A percentile compares a stretch with the other conserved stretches of the same genome.
phyloP scores from a whole-genome alignment of 2,888 invertebrate species.

The Anagyrus pseudococci region DNA sequence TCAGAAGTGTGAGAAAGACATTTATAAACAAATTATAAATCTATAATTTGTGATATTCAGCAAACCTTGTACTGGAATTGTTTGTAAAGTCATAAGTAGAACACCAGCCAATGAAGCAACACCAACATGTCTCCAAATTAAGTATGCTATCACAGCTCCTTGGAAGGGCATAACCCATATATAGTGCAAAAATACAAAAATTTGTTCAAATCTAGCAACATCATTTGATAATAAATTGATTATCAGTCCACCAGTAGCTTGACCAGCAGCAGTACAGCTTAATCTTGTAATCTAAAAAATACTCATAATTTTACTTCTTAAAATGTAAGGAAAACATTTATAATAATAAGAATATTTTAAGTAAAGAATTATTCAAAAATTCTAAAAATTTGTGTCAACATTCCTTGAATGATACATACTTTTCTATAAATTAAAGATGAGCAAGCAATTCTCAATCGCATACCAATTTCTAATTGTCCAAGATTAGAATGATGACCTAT shows the following conservation, averaged over 20 bases:
- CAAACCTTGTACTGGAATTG: constrained; percentile 65
- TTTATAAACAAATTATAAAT: constrained; percentile 1
- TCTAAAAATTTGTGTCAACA: background rate
- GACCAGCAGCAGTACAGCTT: constrained; percentile 49
- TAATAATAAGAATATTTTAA: background rate
- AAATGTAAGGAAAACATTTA: background rate
- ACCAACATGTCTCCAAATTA: constrained; percentile 67
- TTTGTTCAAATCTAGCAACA: constrained; percentile 80
- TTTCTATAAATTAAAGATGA: constrained; percentile 86
- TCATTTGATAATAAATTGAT: constrained; percentile 87
- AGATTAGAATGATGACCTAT: constrained; percentile 71
- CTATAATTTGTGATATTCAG: background rate
- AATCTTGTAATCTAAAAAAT: constrained; percentile 62
- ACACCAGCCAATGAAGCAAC: constrained; percentile 70
- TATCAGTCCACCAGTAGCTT: constrained; percentile 70
- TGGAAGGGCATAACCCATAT: constrained; percentile 83
- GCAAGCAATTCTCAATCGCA: constrained; percentile 78
- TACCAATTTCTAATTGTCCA: constrained; percentile 72
- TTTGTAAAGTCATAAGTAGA: constrained; percentile 65
- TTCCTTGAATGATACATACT: constrained; percentile 61
- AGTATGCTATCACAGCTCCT: constrained; percentile 69
- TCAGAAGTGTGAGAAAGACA: background rate
- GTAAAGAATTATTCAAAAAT: too few relatives aligned
- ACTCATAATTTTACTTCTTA: background rate
- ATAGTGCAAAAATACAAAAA: constrained; percentile 75